Conservation (phyloP, 2,888 invertebrate genomes). For the Scaptodrosophila latifasciaeformis region DNA sequence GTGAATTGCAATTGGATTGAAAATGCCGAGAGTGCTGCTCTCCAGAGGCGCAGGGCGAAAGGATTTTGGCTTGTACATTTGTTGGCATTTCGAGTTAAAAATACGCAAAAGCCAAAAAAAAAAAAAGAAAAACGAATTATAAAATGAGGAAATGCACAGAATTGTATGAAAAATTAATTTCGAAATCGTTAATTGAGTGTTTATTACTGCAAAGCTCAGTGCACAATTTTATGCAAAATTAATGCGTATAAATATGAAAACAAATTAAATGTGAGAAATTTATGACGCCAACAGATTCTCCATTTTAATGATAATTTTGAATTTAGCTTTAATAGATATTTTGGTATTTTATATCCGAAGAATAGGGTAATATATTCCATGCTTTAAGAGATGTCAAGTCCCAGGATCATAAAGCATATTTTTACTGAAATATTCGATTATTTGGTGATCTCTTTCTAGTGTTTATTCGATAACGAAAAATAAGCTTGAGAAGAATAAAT, state of each 20-base stretch:
- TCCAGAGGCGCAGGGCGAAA: slow-evolving; percentile 20
- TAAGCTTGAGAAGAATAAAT: no score
- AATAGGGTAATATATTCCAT: no score
- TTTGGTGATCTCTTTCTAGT: no score
- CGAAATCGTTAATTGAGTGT: slow-evolving; percentile 73
- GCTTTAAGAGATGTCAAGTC: no score
- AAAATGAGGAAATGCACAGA: slow-evolving; percentile 54
- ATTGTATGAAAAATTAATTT: slow-evolving; percentile 72
- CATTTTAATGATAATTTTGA: no score
- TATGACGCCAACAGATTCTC: slow-evolving; percentile 41
- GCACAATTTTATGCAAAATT: slow-evolving; percentile 31
- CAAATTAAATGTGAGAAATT: slow-evolving; percentile 53
- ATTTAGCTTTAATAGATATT: no score
- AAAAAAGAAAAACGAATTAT: no score
- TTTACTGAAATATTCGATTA: no score
- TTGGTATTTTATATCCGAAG: no score
- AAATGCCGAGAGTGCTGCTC: no score
- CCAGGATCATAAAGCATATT: no score
- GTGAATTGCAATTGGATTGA: slow-evolving; percentile 20
- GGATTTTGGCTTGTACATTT: not conserved
- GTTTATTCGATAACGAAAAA: no score
- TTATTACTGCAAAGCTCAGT: slow-evolving; percentile 64
- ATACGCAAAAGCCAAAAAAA: slow-evolving; percentile 36
- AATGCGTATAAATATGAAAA: slow-evolving; percentile 46
- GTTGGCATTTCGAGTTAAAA: slow-evolving; percentile 39